These are phyloP conservation scores for Pristionchus entomophagus DNA, from an alignment of 2,888 invertebrate genomes.

Conservation along the genomic window DNA sequence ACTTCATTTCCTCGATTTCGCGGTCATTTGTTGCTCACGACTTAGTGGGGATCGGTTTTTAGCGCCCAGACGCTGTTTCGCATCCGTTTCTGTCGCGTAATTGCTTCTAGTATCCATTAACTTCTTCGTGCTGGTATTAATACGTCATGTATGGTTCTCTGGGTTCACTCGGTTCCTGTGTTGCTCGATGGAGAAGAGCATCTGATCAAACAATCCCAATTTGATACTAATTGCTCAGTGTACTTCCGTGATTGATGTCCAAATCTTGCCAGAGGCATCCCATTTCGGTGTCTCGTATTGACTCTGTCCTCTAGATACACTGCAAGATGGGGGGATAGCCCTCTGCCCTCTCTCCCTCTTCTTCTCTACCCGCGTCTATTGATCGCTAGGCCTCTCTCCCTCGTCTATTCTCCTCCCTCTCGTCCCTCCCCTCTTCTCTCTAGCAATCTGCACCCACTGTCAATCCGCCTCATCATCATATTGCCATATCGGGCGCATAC, in stretches of 20 bases:
- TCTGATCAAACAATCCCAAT: conserved; percentile 26
- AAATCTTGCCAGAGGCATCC: not conserved
- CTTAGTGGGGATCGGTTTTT: no score
- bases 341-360: not conserved
- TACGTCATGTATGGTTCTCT: no score
- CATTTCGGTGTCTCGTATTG: not conserved
- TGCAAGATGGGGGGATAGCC: not conserved
- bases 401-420: not conserved
- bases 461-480: conserved; percentile 8
- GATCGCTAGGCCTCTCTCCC: conserved; percentile 9
- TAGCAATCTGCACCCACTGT: not conserved
- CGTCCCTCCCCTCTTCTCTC: not conserved
- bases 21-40: no score
- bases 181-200: not conserved
- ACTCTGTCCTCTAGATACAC: conserved; percentile 2
- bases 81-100: no score
- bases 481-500: not conserved
- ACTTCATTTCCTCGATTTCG: no score
- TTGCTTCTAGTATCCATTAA: no score
- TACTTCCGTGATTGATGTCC: not conserved
- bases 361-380: conserved; percentile 25
- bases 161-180: not conserved
- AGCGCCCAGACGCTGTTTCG: no score
- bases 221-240: not conserved
- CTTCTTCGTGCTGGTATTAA: no score